Evolutionary conservation across 2,113 vertebrate genomes (phyloP).

Genomic region (Heloderma charlesbogerti): DNA sequence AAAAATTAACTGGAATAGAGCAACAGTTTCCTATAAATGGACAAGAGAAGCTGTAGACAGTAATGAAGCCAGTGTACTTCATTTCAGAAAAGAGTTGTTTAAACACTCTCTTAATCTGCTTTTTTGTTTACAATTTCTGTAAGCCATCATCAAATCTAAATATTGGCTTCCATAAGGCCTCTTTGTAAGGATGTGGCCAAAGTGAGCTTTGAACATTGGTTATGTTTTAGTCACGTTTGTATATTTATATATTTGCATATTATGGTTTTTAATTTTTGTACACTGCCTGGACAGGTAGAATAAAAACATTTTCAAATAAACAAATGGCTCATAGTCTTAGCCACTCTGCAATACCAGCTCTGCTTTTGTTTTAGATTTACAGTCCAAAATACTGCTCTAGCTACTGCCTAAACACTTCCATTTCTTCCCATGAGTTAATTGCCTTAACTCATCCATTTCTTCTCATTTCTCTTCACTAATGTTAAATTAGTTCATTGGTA

Average conservation of each 20-base stretch:
- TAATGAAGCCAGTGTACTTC: background rate
- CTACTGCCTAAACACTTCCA: background rate
- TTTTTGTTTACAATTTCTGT: background rate
- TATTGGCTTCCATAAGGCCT: background rate
- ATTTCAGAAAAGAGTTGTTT: background rate
- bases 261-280: too few species aligned
- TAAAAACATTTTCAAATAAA: too few species aligned
- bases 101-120: background rate
- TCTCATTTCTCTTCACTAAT: background rate
- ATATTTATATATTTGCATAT: too few species aligned
- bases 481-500: background rate
- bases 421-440: background rate
- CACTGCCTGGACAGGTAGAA: too few species aligned
- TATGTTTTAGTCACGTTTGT: too few species aligned
- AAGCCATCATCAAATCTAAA: background rate
- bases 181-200: background rate
- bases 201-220: too few species aligned
- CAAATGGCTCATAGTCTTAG: background rate
- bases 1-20: background rate
- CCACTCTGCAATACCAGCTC: background rate
- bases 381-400: background rate
- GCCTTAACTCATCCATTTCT: slow-evolving; percentile 7
- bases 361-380: background rate
- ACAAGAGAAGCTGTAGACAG: background rate
- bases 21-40: background rate